These are phyloP conservation scores for Colletes gigas DNA, from an alignment of 1,140 invertebrate species.

Conservation along the genomic window DNA sequence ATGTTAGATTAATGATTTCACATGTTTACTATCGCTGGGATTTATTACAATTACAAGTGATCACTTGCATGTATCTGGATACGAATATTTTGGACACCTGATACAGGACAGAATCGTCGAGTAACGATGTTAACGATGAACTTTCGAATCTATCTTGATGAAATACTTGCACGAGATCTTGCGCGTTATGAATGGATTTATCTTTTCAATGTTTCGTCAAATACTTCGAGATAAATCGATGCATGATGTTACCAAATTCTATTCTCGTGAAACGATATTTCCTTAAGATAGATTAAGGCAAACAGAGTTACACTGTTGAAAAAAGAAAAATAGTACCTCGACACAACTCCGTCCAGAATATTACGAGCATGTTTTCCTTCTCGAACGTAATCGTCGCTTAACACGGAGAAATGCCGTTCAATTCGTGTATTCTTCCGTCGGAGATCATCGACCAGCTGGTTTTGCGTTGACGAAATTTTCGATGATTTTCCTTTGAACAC, in stretches of 20 bases:
- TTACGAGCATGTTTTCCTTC: constrained; percentile 39
- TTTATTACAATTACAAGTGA: constrained; percentile 39
- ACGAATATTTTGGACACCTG: constrained; percentile 35
- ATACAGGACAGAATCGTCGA: constrained; percentile 1
- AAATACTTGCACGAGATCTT: not conserved
- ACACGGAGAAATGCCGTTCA: constrained; percentile 7
- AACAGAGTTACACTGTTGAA: not conserved
- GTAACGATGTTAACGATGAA: not conserved
- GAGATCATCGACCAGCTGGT: constrained; percentile 32
- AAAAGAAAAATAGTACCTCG: not conserved
- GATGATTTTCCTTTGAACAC: constrained; percentile 76
- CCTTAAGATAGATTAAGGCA: not conserved
- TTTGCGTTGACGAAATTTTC: constrained; percentile 60
- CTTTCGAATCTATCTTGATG: not conserved
- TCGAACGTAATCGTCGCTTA: constrained; percentile 24
- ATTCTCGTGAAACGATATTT: not conserved
- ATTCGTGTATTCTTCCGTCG: constrained; percentile 1
- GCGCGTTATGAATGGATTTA: too few relatives aligned
- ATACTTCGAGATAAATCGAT: not conserved
- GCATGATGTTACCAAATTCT: too few relatives aligned
- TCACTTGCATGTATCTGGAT: constrained; percentile 49
- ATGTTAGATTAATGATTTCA: constrained; percentile 61
- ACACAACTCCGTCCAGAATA: constrained; percentile 29
- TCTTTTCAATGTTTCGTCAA: too few relatives aligned
- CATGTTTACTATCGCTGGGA: constrained; percentile 56